Conservation (phyloP, 35 echinoderm and acorn worm species). For the Diadema setosum region DNA sequence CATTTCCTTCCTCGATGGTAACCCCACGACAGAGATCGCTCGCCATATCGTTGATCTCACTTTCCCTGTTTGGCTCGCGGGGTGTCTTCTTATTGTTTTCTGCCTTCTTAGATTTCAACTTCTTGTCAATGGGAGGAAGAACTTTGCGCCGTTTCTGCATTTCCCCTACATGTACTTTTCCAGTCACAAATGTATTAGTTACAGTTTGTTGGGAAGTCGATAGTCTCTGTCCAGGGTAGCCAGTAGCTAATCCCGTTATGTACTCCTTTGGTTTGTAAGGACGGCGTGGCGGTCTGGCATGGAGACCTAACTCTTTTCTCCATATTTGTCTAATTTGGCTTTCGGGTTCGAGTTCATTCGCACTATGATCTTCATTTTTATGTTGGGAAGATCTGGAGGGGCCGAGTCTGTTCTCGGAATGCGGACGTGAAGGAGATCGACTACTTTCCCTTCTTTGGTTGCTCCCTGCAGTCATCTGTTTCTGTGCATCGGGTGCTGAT, state of each 20-base stretch:
- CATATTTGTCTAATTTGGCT: neutral
- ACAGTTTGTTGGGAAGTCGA: neutral
- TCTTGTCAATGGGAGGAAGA: neutral
- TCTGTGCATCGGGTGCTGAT: too few relatives aligned
- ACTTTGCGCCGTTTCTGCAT: neutral
- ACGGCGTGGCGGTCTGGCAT: neutral
- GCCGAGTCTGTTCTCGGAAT: too few relatives aligned
- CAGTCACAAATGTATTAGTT: neutral
- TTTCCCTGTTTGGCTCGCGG: neutral
- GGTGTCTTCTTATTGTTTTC: neutral
- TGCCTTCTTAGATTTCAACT: neutral
- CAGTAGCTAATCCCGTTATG: neutral
- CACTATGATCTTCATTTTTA: neutral
- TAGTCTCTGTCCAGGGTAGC: neutral
- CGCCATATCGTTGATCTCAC: neutral
- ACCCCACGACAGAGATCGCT: neutral
- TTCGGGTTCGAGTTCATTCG: neutral
- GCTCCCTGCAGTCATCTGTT: too few relatives aligned
- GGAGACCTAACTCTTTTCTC: conserved; percentile 11
- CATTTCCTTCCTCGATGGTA: neutral
- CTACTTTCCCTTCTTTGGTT: too few relatives aligned
- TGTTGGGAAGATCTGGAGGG: neutral
- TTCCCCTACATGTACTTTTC: neutral
- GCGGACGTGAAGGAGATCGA: too few relatives aligned
- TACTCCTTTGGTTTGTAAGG: neutral